Evolutionary conservation across 2,888 invertebrate species (phyloP).

Genomic region (Pharmacophagus antenor): DNA sequence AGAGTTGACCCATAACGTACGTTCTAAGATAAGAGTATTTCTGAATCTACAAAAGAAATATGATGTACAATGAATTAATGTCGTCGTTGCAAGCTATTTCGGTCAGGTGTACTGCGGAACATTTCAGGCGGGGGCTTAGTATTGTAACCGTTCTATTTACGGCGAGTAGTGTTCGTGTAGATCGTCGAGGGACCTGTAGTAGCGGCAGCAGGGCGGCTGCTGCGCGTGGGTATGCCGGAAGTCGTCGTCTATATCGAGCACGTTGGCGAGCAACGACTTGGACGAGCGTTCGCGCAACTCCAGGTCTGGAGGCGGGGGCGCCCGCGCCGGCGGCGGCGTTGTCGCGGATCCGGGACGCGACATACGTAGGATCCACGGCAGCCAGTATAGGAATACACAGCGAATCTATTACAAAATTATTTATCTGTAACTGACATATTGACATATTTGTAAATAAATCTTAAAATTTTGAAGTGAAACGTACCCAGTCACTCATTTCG

Average conservation of each 20-base stretch:
- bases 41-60: conserved; percentile 38
- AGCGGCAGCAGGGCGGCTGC: conserved; percentile 87
- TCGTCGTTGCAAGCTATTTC: conserved; percentile 56
- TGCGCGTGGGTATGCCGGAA: conserved; percentile 90
- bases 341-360: conserved; percentile 85
- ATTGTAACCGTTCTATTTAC: conserved; percentile 80
- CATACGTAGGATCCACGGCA: conserved; percentile 98
- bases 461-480: conserved; percentile 41
- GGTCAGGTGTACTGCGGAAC: conserved; percentile 76
- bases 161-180: conserved; percentile 81
- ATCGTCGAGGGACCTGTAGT: conserved; percentile 87
- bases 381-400: conserved; percentile 96
- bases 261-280: conserved; percentile 97
- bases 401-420: conserved; percentile 85
- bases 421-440: no score
- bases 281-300: conserved; percentile 95
- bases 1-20: conserved; percentile 51
- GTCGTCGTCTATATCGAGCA: conserved; percentile 98
- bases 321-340: conserved; percentile 84
- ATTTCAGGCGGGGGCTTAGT: conserved; percentile 73
- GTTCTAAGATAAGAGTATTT: conserved; percentile 37
- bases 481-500: conserved; percentile 98
- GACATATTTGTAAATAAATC: no score
- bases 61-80: conserved; percentile 46
- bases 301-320: conserved; percentile 90